These are phyloP conservation scores for Amphibalanus amphitrite DNA, from an alignment of 1,140 invertebrate genomes.

Conservation along the genomic window DNA sequence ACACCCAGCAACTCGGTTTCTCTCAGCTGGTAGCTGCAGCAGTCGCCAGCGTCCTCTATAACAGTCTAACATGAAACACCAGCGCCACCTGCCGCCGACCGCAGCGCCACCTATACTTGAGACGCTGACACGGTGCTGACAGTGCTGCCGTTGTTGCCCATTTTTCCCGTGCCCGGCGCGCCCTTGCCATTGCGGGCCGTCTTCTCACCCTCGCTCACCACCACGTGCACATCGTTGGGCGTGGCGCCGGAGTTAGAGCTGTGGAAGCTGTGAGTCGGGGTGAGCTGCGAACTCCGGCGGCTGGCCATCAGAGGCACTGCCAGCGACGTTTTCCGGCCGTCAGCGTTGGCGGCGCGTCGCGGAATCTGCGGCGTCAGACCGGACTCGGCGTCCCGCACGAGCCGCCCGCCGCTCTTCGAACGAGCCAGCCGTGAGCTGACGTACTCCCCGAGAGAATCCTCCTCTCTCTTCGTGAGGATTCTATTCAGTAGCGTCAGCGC, in stretches of 20 bases:
- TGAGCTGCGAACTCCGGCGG: neutral
- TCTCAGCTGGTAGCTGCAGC: too few relatives aligned
- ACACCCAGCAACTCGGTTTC: too few relatives aligned
- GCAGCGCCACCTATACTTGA: neutral
- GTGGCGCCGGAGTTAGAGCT: neutral
- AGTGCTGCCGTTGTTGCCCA: neutral
- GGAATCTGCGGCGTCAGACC: constrained; percentile 14
- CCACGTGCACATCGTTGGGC: neutral
- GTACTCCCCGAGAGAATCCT: constrained; percentile 63
- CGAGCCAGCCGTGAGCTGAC: constrained; percentile 64
- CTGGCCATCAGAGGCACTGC: too few relatives aligned
- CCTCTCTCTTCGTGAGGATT: constrained; percentile 58
- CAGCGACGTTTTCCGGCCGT: too few relatives aligned
- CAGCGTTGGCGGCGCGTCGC: too few relatives aligned
- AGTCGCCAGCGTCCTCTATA: too few relatives aligned
- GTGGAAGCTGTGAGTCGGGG: neutral
- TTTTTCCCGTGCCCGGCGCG: too few relatives aligned
- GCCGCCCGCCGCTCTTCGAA: constrained; percentile 56
- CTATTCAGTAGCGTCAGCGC: constrained; percentile 61
- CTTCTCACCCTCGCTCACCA: neutral
- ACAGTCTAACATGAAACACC: too few relatives aligned
- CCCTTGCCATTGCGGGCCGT: neutral
- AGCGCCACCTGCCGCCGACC: neutral
- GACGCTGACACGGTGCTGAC: neutral
- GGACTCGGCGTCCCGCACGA: constrained; percentile 41